phyloP scores from a whole-genome alignment of 1,140 invertebrate genomes.

The Manduca sexta region DNA sequence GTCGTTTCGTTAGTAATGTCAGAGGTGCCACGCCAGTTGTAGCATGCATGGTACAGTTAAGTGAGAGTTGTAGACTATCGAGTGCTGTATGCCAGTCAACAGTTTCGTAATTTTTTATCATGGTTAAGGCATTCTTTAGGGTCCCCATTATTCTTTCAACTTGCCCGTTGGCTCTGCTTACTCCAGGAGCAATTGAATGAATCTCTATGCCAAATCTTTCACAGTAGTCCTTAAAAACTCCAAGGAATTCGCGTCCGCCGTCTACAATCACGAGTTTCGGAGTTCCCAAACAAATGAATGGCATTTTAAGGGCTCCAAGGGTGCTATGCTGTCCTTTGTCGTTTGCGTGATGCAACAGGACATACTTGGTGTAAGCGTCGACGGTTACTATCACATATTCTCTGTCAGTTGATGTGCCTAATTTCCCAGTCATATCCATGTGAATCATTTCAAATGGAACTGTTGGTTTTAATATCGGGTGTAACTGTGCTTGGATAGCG shows the following conservation, averaged over 20 bases:
- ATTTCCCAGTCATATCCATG: constrained; percentile 36
- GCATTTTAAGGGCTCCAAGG: constrained; percentile 18
- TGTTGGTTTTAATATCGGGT: constrained; percentile 33
- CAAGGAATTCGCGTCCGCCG: constrained; percentile 25
- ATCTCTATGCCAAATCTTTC: constrained; percentile 7
- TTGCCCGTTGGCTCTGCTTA: constrained; percentile 7
- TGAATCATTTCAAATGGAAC: constrained; percentile 24
- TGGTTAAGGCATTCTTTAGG: constrained; percentile 6
- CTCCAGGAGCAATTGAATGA: constrained; percentile 1
- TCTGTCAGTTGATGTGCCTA: constrained; percentile 20
- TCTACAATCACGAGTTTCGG: constrained; percentile 27
- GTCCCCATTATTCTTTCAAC: constrained; percentile 9
- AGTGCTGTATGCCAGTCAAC: not conserved
- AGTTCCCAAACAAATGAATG: constrained; percentile 26
- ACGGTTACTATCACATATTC: constrained; percentile 37
- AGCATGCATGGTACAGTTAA: constrained; percentile 1
- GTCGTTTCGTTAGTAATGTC: not conserved
- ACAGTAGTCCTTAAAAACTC: constrained; percentile 26
- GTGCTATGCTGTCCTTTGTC: constrained; percentile 20
- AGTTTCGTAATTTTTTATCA: constrained; percentile 12
- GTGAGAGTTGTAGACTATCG: constrained; percentile 1
- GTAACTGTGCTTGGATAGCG: constrained; percentile 25
- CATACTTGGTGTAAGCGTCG: constrained; percentile 42
- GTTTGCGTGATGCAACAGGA: constrained; percentile 18
- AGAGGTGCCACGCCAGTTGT: not conserved